Conservation (phyloP, 2,888 invertebrate genomes). For the Lysandra coridon region DNA sequence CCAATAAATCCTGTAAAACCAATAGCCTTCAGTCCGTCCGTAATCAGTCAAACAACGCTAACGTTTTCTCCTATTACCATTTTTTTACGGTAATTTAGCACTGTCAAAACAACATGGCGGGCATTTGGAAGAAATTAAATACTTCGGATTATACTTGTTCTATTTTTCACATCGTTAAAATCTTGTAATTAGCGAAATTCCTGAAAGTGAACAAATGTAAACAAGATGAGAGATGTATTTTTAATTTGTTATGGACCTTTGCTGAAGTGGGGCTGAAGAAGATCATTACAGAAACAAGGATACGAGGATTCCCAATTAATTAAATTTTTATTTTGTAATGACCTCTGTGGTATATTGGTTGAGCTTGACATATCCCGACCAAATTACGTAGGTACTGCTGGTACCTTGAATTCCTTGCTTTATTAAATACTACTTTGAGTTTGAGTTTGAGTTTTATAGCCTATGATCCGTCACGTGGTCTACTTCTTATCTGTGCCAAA, state of each 20-base stretch:
- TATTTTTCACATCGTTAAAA: not conserved
- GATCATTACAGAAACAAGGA: not conserved
- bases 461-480: no score
- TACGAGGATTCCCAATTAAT: not conserved
- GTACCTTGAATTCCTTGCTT: no score
- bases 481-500: no score
- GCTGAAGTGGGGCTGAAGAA: not conserved
- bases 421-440: no score
- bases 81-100: slow-evolving; percentile 7
- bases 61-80: slow-evolving; percentile 17
- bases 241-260: not conserved
- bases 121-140: not conserved
- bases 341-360: no score
- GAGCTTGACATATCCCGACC: no score
- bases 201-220: not conserved
- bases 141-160: not conserved
- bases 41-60: slow-evolving; percentile 15
- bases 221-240: not conserved
- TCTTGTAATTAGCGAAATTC: not conserved
- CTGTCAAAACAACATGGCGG: not conserved
- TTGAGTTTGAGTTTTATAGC: no score
- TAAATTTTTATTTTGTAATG: no score
- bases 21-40: slow-evolving; percentile 9
- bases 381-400: no score
- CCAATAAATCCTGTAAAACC: slow-evolving; percentile 2